A percentile compares a stretch with the other conserved stretches of the same genome.
These are phyloP conservation scores for Cylloceria caligata DNA, from an alignment of 2,888 invertebrate genomes.

Conservation along the genomic window DNA sequence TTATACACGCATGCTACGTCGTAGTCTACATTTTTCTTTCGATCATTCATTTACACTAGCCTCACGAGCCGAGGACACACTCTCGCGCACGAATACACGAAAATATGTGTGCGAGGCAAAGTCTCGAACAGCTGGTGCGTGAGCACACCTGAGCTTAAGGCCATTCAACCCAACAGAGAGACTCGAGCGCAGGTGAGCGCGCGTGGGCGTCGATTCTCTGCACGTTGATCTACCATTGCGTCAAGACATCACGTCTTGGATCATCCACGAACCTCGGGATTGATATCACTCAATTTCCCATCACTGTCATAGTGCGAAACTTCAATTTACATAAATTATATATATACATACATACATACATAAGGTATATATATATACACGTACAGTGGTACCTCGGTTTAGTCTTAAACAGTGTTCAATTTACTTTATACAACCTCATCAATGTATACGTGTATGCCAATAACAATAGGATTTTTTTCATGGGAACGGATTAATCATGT, in stretches of 20 bases:
- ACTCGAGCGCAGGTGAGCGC: slow-evolving; percentile 55
- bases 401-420: too few species aligned
- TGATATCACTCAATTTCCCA: background rate
- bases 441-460: too few species aligned
- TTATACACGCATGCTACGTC: background rate
- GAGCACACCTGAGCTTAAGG: slow-evolving; percentile 69
- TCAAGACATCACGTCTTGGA: slow-evolving; percentile 55
- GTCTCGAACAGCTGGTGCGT: slow-evolving; percentile 67
- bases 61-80: slow-evolving; percentile 19
- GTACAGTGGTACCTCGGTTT: too few species aligned
- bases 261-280: slow-evolving; percentile 34
- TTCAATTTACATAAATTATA: background rate
- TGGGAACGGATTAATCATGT: too few species aligned
- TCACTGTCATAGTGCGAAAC: background rate
- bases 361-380: too few species aligned
- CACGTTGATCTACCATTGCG: slow-evolving; percentile 55
- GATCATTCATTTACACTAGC: slow-evolving; percentile 55
- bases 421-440: too few species aligned
- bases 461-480: too few species aligned
- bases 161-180: slow-evolving; percentile 66
- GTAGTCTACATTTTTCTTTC: slow-evolving; percentile 24
- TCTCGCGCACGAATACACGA: slow-evolving; percentile 10
- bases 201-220: slow-evolving; percentile 61
- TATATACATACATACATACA: too few species aligned
- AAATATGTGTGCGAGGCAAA: slow-evolving; percentile 22